A percentile compares a stretch with the other conserved stretches of the same genome.
phyloP scores from a whole-genome alignment of 92 coral and sea anemone species.

The Epizoanthus rinbou region DNA sequence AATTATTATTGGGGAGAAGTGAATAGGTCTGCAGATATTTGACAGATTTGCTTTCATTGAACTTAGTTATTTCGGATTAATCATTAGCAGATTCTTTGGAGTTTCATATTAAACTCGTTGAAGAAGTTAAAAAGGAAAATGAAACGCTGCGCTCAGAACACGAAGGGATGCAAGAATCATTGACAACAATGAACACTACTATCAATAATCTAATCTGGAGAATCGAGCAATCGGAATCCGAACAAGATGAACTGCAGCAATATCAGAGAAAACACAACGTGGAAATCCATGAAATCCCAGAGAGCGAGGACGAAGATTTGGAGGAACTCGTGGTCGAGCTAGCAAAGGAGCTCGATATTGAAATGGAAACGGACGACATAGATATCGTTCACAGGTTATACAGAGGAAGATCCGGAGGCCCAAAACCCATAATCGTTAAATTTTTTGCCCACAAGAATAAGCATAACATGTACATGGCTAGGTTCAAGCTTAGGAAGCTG shows the following conservation, averaged over 20 bases:
- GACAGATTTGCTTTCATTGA: too few relatives aligned
- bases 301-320: not conserved
- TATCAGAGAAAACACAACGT: not conserved
- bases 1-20: too few relatives aligned
- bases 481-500: conserved; percentile 31
- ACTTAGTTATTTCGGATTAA: too few relatives aligned
- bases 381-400: not conserved
- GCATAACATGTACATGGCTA: conserved; percentile 19
- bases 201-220: not conserved
- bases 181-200: too few relatives aligned
- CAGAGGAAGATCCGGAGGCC: not conserved
- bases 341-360: not conserved
- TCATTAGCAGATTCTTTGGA: too few relatives aligned
- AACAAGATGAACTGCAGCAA: conserved; percentile 12
- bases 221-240: not conserved
- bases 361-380: not conserved
- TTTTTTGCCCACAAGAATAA: conserved; percentile 44
- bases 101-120: not conserved
- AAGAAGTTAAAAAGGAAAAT: not conserved
- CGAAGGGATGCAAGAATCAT: not conserved
- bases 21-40: too few relatives aligned
- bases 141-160: not conserved
- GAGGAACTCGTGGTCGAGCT: not conserved
- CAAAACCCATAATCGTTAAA: conserved; percentile 34
- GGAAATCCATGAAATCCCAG: not conserved